phyloP scores from a whole-genome alignment of 2,797 vertebrate genomes.

The Mionectes olivaceus region DNA sequence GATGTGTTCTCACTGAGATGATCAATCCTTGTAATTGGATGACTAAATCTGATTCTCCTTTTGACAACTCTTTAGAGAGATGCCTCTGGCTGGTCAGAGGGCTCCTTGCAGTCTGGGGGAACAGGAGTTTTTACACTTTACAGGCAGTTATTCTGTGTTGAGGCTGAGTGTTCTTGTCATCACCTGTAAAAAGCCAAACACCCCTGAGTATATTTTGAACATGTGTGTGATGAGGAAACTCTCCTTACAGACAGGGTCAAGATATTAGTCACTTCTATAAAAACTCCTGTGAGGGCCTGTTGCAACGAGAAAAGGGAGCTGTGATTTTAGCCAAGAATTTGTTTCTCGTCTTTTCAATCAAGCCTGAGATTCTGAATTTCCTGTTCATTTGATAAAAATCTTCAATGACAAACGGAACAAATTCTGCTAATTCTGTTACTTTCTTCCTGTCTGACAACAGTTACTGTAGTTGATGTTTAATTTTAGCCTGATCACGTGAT shows the following conservation, averaged over 20 bases:
- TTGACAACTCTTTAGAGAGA: not conserved
- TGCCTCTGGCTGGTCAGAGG: not conserved
- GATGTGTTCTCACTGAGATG: not conserved
- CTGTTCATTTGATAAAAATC: not conserved
- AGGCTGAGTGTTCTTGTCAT: not conserved
- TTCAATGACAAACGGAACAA: not conserved
- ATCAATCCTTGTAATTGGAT: not conserved
- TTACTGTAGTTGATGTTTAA: not conserved
- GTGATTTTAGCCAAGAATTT: not conserved
- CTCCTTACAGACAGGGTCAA: not conserved
- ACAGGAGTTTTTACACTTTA: not conserved
- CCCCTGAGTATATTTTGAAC: not conserved
- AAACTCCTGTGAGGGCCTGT: not conserved
- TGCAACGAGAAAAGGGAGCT: not conserved
- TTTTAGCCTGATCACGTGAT: not conserved
- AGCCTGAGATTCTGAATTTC: not conserved
- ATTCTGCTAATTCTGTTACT: not conserved
- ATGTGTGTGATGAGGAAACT: not conserved
- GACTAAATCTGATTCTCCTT: not conserved
- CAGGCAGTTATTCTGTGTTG: rapidly evolving
- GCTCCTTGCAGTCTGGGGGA: not conserved
- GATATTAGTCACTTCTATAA: not conserved
- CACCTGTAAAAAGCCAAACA: not conserved
- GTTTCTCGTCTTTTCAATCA: not conserved
- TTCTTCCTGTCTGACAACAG: not conserved